phyloP scores from a whole-genome alignment of 2,888 invertebrate genomes.

The Tetramorium bicarinatum region DNA sequence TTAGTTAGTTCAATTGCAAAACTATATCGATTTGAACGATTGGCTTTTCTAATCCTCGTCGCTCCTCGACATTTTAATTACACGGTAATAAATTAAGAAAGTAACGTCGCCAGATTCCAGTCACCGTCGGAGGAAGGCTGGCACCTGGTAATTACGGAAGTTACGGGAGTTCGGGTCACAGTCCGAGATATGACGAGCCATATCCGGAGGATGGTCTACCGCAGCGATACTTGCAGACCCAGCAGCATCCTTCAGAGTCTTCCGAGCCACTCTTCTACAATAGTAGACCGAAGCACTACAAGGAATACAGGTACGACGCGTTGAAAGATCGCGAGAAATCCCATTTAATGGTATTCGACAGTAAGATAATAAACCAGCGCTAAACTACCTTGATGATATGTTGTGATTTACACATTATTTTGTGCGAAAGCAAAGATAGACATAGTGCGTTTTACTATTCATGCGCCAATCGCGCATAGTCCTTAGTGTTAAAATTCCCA shows the following conservation, averaged over 20 bases:
- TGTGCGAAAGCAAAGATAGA: neutral
- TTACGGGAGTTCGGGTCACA: constrained; percentile 86
- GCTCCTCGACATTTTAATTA: constrained; percentile 4
- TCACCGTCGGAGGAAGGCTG: constrained; percentile 77
- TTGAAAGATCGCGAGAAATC: neutral
- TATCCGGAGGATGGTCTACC: constrained; percentile 82
- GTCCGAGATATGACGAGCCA: constrained; percentile 84
- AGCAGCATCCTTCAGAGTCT: constrained; percentile 86
- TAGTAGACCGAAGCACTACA: constrained; percentile 93
- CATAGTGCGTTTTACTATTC: neutral
- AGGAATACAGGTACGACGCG: constrained; percentile 86
- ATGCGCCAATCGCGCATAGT: constrained; percentile 20
- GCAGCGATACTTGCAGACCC: constrained; percentile 80
- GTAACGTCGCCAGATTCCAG: constrained; percentile 79
- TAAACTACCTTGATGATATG: neutral
- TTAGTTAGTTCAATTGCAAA: neutral
- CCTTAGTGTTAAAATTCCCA: constrained; percentile 1
- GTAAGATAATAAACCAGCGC: neutral
- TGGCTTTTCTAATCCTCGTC: neutral
- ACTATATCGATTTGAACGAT: neutral
- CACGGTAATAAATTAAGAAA: constrained; percentile 18
- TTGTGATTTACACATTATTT: constrained; percentile 1
- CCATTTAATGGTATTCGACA: neutral
- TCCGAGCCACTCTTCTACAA: constrained; percentile 95
- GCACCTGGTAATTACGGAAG: constrained; percentile 82